These are phyloP conservation scores for Drosophila triauraria DNA, from an alignment of 1,140 invertebrate species.

Conservation along the genomic window DNA sequence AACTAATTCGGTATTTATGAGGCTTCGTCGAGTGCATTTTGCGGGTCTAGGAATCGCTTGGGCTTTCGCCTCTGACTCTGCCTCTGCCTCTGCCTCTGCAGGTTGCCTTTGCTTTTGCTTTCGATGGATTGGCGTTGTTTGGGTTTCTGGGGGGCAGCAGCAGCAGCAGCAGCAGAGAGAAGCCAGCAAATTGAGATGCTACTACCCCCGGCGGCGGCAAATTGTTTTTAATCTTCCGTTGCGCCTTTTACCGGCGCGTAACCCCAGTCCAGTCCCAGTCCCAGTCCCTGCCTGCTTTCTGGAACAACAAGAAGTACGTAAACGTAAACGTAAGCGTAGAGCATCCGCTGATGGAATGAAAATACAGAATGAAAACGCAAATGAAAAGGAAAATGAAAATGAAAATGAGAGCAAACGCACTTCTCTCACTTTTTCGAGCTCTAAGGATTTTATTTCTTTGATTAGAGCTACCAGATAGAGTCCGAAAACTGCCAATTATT, in stretches of 20 bases:
- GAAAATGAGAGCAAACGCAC: conserved; percentile 1
- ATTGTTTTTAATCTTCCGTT: conserved; percentile 79
- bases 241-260: conserved; percentile 68
- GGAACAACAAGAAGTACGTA: too few relatives aligned
- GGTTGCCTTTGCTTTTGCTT: not conserved
- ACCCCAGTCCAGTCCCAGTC: conserved; percentile 5
- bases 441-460: too few relatives aligned
- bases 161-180: conserved; percentile 23
- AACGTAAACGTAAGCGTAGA: too few relatives aligned
- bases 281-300: too few relatives aligned
- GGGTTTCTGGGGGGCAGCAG: conserved; percentile 5
- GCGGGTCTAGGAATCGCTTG: conserved; percentile 60
- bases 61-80: not conserved
- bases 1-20: conserved; percentile 85
- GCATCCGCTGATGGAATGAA: conserved; percentile 19
- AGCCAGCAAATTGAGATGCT: conserved; percentile 82
- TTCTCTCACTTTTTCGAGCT: not conserved
- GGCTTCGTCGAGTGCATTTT: conserved; percentile 81
- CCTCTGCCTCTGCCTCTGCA: not conserved
- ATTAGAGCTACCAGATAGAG: not conserved
- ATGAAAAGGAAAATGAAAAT: conserved; percentile 6
- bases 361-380: conserved; percentile 15
- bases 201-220: conserved; percentile 42
- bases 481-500: conserved; percentile 1
- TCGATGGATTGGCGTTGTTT: not conserved